A percentile compares a stretch with the other conserved stretches of the same genome.
These are phyloP conservation scores for Ailuropoda melanoleuca DNA, from an alignment of 2,113 vertebrate genomes.

Conservation along the genomic window DNA sequence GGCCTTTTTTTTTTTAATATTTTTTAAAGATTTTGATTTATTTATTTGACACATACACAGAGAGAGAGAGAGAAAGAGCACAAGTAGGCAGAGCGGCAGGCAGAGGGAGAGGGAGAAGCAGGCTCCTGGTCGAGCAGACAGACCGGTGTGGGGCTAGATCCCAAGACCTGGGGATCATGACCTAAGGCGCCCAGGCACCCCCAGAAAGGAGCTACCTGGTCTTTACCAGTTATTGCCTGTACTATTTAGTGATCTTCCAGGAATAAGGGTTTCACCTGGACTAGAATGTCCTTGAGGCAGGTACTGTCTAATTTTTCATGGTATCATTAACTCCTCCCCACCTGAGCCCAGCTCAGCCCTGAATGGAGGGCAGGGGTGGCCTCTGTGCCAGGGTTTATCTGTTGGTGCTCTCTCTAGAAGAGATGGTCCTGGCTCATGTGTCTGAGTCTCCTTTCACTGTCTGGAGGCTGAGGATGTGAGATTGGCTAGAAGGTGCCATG, in stretches of 20 bases:
- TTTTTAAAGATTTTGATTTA: background rate
- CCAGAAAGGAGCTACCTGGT: slow-evolving; percentile 12
- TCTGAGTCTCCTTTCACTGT: background rate
- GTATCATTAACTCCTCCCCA: background rate
- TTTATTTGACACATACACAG: background rate
- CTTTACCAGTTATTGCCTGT: background rate
- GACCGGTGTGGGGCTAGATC: background rate
- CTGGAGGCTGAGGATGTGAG: background rate
- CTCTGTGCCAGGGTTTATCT: background rate
- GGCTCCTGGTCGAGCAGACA: background rate
- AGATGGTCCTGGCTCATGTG: background rate
- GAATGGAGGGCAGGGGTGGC: rapidly evolving
- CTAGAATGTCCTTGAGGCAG: background rate
- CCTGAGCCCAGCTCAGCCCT: background rate
- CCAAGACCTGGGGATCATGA: background rate
- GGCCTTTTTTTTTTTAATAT: background rate
- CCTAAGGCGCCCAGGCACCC: background rate
- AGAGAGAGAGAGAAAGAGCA: background rate
- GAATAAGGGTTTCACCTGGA: background rate
- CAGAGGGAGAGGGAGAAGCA: background rate
- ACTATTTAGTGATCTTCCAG: background rate
- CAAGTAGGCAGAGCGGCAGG: background rate
- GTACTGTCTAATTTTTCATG: background rate
- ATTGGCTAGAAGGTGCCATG: background rate
- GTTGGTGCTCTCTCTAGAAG: background rate